phyloP scores from a whole-genome alignment of 2,113 vertebrate species.

The Balaenoptera acutorostrata region DNA sequence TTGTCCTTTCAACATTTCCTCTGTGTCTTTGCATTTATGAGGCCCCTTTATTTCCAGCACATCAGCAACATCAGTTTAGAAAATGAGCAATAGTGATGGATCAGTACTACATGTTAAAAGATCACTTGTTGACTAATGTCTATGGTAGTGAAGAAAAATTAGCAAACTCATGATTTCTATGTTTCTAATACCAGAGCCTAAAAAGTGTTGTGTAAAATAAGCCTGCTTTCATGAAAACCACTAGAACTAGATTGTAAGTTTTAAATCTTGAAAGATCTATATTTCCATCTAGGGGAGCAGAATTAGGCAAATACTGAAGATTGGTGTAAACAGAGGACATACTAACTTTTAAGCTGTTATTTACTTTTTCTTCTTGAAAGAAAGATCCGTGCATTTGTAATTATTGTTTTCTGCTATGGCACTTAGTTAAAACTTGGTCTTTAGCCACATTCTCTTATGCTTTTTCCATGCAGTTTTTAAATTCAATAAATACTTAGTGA shows the following conservation, averaged over 20 bases:
- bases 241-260: neutral
- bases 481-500: neutral
- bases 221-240: neutral
- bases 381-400: neutral
- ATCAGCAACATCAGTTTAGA: neutral
- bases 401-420: neutral
- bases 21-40: neutral
- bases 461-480: neutral
- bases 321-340: neutral
- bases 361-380: neutral
- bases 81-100: neutral
- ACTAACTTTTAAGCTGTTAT: neutral
- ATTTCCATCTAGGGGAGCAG: neutral
- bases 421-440: neutral
- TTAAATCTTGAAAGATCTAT: neutral
- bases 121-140: neutral
- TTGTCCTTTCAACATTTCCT: slow-evolving; percentile 53
- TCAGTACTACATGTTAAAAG: neutral
- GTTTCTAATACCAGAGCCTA: neutral
- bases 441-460: neutral
- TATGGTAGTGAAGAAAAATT: neutral
- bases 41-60: neutral
- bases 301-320: neutral
- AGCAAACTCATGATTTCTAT: neutral
- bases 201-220: neutral